Conservation (phyloP, 2,797 vertebrate species). For the Vultur gryphus region DNA sequence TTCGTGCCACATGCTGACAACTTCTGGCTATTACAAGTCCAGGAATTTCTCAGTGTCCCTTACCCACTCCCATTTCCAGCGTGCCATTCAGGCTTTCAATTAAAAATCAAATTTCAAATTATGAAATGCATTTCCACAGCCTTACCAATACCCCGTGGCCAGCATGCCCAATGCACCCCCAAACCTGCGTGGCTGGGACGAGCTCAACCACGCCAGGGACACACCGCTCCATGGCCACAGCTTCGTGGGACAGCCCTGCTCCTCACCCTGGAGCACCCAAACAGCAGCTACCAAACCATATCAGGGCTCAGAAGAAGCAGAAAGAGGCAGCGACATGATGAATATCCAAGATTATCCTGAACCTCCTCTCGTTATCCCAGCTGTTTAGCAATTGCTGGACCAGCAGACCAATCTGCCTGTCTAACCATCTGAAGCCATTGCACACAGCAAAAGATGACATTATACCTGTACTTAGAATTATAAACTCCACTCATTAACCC, state of each 20-base stretch:
- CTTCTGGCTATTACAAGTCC: not conserved
- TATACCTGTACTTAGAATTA: not conserved
- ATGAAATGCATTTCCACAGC: not conserved
- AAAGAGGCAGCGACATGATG: too few species aligned
- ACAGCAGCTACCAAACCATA: not conserved
- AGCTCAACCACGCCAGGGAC: not conserved
- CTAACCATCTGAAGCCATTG: not conserved
- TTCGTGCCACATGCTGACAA: too few species aligned
- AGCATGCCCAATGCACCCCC: not conserved
- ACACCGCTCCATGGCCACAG: not conserved
- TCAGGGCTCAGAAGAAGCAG: not conserved
- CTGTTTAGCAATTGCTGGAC: not conserved
- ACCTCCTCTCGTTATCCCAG: not conserved
- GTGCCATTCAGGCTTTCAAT: not conserved
- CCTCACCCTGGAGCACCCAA: not conserved
- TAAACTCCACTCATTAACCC: not conserved
- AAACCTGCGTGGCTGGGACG: fast-evolving
- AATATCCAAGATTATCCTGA: not conserved
- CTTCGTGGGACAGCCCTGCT: fast-evolving
- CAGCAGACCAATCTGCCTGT: not conserved
- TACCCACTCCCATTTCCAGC: too few species aligned
- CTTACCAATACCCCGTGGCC: not conserved
- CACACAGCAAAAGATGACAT: not conserved
- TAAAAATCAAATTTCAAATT: not conserved
- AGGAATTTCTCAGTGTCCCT: not conserved